These are phyloP conservation scores for Fundulus diaphanus DNA, from an alignment of 2,797 vertebrate genomes.

Conservation along the genomic window DNA sequence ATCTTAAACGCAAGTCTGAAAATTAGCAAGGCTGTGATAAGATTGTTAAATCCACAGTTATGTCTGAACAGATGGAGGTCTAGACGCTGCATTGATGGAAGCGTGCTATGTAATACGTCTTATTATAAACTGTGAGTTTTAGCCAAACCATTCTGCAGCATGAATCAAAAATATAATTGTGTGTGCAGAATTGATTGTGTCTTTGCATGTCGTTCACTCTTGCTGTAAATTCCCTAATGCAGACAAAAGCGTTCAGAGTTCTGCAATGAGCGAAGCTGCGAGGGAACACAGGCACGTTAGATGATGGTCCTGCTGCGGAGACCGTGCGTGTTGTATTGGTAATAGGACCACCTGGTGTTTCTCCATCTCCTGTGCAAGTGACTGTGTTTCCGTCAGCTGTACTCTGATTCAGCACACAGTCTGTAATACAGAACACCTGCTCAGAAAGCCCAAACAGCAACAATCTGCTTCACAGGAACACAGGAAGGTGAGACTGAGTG, in stretches of 20 bases:
- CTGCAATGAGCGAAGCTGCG: neutral
- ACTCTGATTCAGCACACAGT: neutral
- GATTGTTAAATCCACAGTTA: neutral
- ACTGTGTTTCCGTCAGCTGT: conserved; percentile 11
- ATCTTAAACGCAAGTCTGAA: neutral
- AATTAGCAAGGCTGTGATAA: neutral
- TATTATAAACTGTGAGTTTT: neutral
- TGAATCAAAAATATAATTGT: neutral
- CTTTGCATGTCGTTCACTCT: neutral
- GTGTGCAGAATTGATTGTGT: neutral
- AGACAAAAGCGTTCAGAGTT: neutral
- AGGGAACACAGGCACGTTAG: neutral
- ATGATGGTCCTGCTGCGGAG: conserved; percentile 19
- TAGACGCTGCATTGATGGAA: too few species aligned
- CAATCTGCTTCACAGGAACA: neutral
- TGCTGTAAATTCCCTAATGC: neutral
- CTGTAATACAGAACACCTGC: conserved; percentile 2
- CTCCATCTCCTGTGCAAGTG: conserved; percentile 20
- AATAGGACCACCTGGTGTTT: conserved; percentile 39
- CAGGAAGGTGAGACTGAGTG: rapidly evolving
- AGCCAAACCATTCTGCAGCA: neutral
- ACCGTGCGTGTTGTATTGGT: conserved; percentile 22
- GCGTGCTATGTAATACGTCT: neutral
- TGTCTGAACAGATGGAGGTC: neutral
- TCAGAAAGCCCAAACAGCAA: conserved; percentile 1